phyloP scores from a whole-genome alignment of 2,888 invertebrate genomes.

The Mimumesa dahlbomi region DNA sequence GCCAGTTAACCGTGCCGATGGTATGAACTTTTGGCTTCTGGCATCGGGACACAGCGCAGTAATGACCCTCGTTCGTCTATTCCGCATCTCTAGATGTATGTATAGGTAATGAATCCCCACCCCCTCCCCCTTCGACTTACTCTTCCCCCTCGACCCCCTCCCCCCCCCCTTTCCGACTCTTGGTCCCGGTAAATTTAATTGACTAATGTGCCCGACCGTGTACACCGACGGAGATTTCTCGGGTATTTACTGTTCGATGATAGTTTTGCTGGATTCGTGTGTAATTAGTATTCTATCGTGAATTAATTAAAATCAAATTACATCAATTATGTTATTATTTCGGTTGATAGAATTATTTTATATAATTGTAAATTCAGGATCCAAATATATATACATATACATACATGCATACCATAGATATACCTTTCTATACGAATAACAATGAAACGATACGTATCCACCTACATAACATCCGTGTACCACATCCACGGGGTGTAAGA shows the following conservation, averaged over 20 bases:
- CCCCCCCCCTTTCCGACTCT: no score
- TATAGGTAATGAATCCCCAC: background rate
- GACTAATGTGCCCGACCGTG: slow-evolving; percentile 34
- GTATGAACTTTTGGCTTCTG: slow-evolving; percentile 70
- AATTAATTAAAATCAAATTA: slow-evolving; percentile 1
- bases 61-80: slow-evolving; percentile 46
- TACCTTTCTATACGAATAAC: no score
- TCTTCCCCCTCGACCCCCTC: no score
- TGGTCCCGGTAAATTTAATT: slow-evolving; percentile 45
- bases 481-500: slow-evolving; percentile 21
- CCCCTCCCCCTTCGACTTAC: no score
- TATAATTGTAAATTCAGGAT: no score
- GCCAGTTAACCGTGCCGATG: slow-evolving; percentile 41
- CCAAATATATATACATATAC: no score
- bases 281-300: background rate
- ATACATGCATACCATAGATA: no score
- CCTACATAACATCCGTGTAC: slow-evolving; percentile 33
- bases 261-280: background rate
- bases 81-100: slow-evolving; percentile 9
- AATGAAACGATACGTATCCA: no score
- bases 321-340: slow-evolving; percentile 5
- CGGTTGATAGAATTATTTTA: no score
- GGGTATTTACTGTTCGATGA: slow-evolving; percentile 22
- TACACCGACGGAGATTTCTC: slow-evolving; percentile 18
- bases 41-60: slow-evolving; percentile 39